Percentiles rank a stretch among this genome's conserved stretches.
Evolutionary conservation across 2,113 vertebrate genomes (phyloP).

Genomic region (Bagarius yarrelli): DNA sequence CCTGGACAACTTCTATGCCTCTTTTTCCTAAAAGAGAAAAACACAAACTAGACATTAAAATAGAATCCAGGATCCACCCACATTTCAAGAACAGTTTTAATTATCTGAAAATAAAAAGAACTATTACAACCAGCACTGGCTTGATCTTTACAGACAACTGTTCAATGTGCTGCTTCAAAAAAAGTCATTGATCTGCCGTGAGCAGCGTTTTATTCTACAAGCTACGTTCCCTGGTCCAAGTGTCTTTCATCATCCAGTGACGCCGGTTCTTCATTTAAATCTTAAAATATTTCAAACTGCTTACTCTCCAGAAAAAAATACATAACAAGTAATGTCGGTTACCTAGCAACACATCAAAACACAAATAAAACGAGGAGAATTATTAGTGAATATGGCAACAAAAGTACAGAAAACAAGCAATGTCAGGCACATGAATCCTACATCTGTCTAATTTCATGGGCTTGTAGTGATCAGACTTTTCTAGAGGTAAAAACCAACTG

Average conservation of each 20-base stretch:
- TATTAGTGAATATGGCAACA: neutral
- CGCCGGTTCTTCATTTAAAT: neutral
- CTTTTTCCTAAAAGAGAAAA: slow-evolving; percentile 84
- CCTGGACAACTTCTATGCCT: slow-evolving; percentile 95
- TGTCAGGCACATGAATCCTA: too few relatives aligned
- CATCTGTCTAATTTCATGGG: too few relatives aligned
- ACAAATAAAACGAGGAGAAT: slow-evolving; percentile 1
- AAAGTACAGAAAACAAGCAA: too few relatives aligned
- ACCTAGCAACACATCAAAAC: slow-evolving; percentile 57
- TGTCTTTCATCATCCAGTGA: neutral
- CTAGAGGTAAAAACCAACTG: too few relatives aligned
- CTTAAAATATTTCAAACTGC: neutral
- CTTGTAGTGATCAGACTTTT: too few relatives aligned
- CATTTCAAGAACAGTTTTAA: neutral
- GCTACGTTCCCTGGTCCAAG: neutral
- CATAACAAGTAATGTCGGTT: slow-evolving; percentile 36
- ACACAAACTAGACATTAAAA: slow-evolving; percentile 47
- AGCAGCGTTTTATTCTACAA: neutral
- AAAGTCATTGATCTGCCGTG: too few relatives aligned
- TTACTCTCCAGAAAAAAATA: slow-evolving; percentile 30
- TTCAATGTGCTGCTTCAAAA: too few relatives aligned
- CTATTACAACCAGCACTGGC: neutral
- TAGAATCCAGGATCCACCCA: neutral
- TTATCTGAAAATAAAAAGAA: neutral
- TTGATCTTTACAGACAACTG: neutral